Evolutionary conservation across 2,797 vertebrate genomes (phyloP), one percentile per base, ranked within the genome.

Genomic region (Acrossocheilus fasciatus): DNA sequence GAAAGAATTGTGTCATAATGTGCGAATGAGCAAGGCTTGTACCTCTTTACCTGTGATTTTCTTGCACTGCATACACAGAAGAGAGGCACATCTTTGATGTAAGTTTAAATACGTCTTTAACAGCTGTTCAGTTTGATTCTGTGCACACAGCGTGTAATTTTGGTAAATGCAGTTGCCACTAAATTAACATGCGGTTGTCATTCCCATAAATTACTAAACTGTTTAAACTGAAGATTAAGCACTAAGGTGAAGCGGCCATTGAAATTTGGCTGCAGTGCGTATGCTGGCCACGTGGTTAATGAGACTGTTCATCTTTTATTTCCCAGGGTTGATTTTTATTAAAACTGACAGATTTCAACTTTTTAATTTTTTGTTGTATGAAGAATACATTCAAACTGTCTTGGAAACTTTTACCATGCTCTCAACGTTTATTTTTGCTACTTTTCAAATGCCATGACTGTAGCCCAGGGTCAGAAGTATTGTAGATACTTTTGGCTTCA

Each of bases 401-500:
- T 50, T 52, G 8, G 45, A 52, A 18, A 11, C 30, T 20, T 75
- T 52, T 3, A 75, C 73, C 45, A 34, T 57, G 34, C 4, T 36
- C 36, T 41, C 7, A 1, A 26, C 7, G 2, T 43, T 78, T 62
- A 57, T 77, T 77, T 79, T 79, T 62, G 36, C 36, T 62, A 18
- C 23, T 26, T 59, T 78, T 23, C 36, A 62, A 78, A 39, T n/a
- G 34, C 3, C 11, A 39, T 1, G 20, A 39, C 50, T 57, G 34
- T 62, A 59, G 20, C 5, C 50, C n/a, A 10, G 41, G 23, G 12
- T 78, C 4, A 62, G 52, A 57, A 59, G 36, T 62, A 62, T 59
- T 41, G 52, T 43, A 26, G 14, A 62, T 7, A 79, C 39, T 8
- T 62, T 76, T 79, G 76, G 36, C 36, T 78, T 62, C 54, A 79